A percentile compares a stretch with the other conserved stretches of the same genome.
phyloP scores from a whole-genome alignment of 1,140 invertebrate genomes.

The Hormaphis cornu region DNA sequence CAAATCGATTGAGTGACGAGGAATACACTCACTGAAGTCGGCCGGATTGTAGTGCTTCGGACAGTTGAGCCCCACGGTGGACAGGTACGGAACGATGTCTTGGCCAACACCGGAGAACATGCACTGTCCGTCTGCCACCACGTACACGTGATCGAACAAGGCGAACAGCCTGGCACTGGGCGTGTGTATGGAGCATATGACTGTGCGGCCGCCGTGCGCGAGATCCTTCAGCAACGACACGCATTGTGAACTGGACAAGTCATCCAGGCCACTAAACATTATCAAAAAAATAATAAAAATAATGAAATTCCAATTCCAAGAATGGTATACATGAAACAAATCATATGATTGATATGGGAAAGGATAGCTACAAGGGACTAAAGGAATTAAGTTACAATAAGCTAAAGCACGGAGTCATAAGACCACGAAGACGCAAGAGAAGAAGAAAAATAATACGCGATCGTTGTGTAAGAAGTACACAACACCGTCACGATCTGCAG shows the following conservation, averaged over 20 bases:
- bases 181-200: conserved; percentile 86
- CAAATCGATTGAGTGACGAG: too few species aligned
- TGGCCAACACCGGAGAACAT: conserved; percentile 58
- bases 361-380: too few species aligned
- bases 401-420: too few species aligned
- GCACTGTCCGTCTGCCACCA: conserved; percentile 62
- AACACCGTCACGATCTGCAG: too few species aligned
- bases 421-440: too few species aligned
- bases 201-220: conserved; percentile 68
- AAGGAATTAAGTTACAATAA: too few species aligned
- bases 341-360: too few species aligned
- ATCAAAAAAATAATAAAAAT: too few species aligned
- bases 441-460: too few species aligned
- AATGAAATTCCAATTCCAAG: too few species aligned
- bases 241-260: conserved; percentile 64
- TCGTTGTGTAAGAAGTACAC: too few species aligned
- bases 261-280: conserved; percentile 59
- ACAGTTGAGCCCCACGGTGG: conserved; percentile 55
- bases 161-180: conserved; percentile 70
- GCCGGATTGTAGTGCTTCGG: conserved; percentile 71
- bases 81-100: conserved; percentile 60
- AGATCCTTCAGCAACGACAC: conserved; percentile 64
- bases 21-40: conserved; percentile 59
- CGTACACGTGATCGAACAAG: conserved; percentile 67
- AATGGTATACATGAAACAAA: too few species aligned